These are phyloP conservation scores for Plemyria rubiginata DNA, from an alignment of 2,888 invertebrate species.

Conservation along the genomic window DNA sequence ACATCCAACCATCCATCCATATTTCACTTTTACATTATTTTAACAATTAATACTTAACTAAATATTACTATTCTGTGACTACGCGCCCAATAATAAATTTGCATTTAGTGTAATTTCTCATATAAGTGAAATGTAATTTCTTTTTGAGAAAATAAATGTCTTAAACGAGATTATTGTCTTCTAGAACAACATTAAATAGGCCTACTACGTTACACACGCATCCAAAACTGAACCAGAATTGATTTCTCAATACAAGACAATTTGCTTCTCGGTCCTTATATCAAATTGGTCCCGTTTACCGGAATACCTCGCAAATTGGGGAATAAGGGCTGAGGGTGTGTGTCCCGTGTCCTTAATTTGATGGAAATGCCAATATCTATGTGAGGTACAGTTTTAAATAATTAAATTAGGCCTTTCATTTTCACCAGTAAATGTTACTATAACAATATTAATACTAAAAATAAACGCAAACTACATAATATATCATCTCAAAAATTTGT, in stretches of 20 bases:
- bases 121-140: too few species aligned
- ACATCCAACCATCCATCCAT: too few species aligned
- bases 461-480: too few species aligned
- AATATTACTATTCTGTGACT: too few species aligned
- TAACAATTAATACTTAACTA: too few species aligned
- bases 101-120: too few species aligned
- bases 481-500: too few species aligned
- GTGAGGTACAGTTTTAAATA: slow-evolving; percentile 13
- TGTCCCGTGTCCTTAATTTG: slow-evolving; percentile 52
- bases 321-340: slow-evolving; percentile 49
- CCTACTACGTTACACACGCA: background rate
- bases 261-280: slow-evolving; percentile 53
- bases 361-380: slow-evolving; percentile 45
- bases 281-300: slow-evolving; percentile 66
- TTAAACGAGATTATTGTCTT: background rate
- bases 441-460: too few species aligned
- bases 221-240: slow-evolving; percentile 51
- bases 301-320: slow-evolving; percentile 66
- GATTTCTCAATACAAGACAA: slow-evolving; percentile 62
- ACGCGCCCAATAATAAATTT: too few species aligned
- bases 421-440: too few species aligned
- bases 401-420: slow-evolving; percentile 5
- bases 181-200: background rate
- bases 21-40: too few species aligned
- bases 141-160: too few species aligned